Percentiles rank a stretch among this genome's conserved stretches.
Evolutionary conservation across 2,888 invertebrate species (phyloP).

Genomic region (Heteromyza rotundicornis): DNA sequence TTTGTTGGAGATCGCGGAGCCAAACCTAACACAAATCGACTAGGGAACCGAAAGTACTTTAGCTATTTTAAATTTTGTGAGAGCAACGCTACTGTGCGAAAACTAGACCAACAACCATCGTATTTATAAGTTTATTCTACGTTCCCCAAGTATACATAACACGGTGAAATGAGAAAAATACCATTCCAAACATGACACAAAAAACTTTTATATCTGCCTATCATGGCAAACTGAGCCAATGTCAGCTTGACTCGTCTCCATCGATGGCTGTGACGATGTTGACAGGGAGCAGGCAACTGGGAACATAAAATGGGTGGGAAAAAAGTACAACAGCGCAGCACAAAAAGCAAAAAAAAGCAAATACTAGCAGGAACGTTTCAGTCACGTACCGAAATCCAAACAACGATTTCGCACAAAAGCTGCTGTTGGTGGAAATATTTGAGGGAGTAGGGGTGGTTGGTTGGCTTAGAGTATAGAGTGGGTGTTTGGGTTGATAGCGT

Average conservation of each 20-base stretch:
- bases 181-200: constrained; percentile 1
- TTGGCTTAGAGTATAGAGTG: background rate
- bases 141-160: background rate
- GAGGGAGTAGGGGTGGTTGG: background rate
- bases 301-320: constrained; percentile 7
- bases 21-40: too few species aligned
- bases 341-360: constrained; percentile 38
- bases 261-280: constrained; percentile 29
- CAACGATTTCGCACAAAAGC: constrained; percentile 29
- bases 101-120: background rate
- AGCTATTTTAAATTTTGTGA: background rate
- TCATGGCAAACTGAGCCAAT: constrained; percentile 32
- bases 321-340: constrained; percentile 20
- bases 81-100: background rate
- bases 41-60: background rate
- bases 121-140: constrained; percentile 16
- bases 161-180: background rate
- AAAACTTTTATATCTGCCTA: constrained; percentile 27
- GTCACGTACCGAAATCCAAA: constrained; percentile 46
- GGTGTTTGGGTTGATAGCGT: background rate
- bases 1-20: too few species aligned
- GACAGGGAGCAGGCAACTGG: constrained; percentile 25
- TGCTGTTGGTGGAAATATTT: constrained; percentile 13
- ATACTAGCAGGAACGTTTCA: constrained; percentile 46
- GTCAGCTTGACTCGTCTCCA: constrained; percentile 27